Conservation (phyloP, 2,888 invertebrate species). For the Candidula unifasciata region DNA sequence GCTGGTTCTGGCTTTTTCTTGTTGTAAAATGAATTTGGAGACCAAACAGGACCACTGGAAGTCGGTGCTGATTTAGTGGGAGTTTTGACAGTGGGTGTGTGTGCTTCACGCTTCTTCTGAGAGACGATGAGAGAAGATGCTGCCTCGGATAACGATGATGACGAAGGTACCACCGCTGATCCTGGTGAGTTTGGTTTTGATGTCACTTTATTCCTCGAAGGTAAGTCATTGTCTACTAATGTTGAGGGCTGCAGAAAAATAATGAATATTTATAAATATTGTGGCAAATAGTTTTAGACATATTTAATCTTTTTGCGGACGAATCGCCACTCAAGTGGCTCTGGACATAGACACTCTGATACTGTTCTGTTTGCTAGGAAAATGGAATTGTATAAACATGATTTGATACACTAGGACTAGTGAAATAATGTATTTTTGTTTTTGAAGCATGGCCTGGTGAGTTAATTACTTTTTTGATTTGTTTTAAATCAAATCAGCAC, state of each 20-base stretch:
- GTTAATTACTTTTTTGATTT: too few species aligned
- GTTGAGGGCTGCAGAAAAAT: constrained; percentile 6
- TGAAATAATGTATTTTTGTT: too few species aligned
- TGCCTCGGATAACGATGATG: constrained; percentile 26
- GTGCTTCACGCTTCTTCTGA: constrained; percentile 44
- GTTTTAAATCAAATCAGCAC: too few species aligned
- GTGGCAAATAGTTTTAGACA: too few species aligned
- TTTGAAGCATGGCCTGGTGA: too few species aligned
- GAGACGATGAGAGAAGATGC: constrained; percentile 26
- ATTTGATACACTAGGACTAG: too few species aligned
- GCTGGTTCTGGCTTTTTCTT: constrained; percentile 20
- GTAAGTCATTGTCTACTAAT: neutral
- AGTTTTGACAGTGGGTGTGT: constrained; percentile 23
- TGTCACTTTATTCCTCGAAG: neutral
- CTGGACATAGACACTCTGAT: too few species aligned
- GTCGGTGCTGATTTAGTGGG: constrained; percentile 6
- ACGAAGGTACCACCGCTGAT: neutral
- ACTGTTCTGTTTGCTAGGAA: too few species aligned
- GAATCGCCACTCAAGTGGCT: too few species aligned
- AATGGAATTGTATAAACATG: too few species aligned
- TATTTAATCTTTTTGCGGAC: too few species aligned
- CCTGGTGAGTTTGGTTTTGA: neutral
- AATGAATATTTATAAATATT: neutral
- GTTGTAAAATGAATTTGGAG: constrained; percentile 46
- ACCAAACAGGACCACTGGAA: neutral